Evolutionary conservation across 2,888 invertebrate species (phyloP), one percentile per base, ranked within the genome.

Genomic region (Colostygia pectinataria): DNA sequence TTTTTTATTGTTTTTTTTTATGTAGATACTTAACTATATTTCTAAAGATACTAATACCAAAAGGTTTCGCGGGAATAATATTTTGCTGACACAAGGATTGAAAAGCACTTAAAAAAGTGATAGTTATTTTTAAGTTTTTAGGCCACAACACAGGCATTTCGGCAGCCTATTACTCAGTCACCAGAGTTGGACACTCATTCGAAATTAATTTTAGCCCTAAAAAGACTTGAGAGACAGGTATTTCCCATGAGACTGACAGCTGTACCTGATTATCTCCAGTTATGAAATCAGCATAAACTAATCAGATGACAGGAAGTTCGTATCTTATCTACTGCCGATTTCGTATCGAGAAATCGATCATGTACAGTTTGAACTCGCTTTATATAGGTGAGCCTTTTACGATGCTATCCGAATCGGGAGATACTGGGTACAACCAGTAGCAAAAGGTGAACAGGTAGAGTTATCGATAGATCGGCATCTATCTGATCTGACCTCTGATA

Each of bases 351-450:
- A 41, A 32, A 51, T 37, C 44, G 29, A 50, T 50, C 44, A 44
- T 31, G 50, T 39, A 38, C 50, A 40, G 36, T 51, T 51, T 28
- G 23, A 51, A 31, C 41, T 28, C 1, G 51, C 32, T 45, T 20
- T 36, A 58, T 43, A 32, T 53, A 48, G 58, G 53, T 37, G 45
- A 43, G 40, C 53, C 55, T 55, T 58, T 33, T 53, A 46, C 13
- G 52, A 48, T 24, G 37, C 39, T 40, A 44, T 33, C 39, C 39
- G 28, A 53, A 44, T 38, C 13, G 15, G 31, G 41, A 24, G 4
- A 14, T 3, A 13, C 14, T n/a, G 8, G 20, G 40, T 47, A 36
- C 29, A 34, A 25, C 7, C 25, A 14, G 41, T 15, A 39, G 27
- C 31, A 18, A 34, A 41, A 33, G 33, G 33, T 33, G 9, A 25